Conservation (phyloP, 1,140 invertebrate species). For the Orussus abietinus region DNA sequence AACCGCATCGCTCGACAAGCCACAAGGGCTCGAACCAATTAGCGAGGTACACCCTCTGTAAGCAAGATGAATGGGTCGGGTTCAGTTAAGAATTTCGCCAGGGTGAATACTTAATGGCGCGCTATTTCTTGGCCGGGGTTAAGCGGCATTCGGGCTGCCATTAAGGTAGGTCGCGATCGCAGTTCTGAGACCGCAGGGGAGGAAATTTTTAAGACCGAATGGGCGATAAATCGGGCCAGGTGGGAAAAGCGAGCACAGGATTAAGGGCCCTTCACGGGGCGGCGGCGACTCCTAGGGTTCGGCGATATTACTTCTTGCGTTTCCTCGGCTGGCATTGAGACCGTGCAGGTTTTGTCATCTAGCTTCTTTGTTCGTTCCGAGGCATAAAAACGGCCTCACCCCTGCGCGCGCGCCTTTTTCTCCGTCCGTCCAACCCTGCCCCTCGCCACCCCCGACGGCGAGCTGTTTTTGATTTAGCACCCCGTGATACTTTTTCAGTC, state of each 20-base stretch:
- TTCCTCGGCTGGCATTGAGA: slow-evolving; percentile 33
- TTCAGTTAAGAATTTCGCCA: slow-evolving; percentile 25
- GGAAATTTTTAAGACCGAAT: no score
- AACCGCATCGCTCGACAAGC: no score
- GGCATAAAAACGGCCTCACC: slow-evolving; percentile 38
- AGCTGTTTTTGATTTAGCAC: slow-evolving; percentile 21
- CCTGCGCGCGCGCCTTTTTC: slow-evolving; percentile 11
- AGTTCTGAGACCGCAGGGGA: slow-evolving; percentile 12
- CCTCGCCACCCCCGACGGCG: slow-evolving; percentile 5
- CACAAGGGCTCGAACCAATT: slow-evolving; percentile 26
- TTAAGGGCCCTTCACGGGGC: neutral
- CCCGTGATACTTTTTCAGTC: no score
- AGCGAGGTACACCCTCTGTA: slow-evolving; percentile 14
- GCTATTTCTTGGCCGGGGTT: slow-evolving; percentile 13
- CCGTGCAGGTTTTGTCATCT: slow-evolving; percentile 41
- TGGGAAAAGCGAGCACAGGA: slow-evolving; percentile 5
- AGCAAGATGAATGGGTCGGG: slow-evolving; percentile 28
- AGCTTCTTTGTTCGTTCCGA: slow-evolving; percentile 40
- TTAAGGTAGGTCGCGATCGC: slow-evolving; percentile 10
- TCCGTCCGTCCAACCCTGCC: slow-evolving; percentile 26
- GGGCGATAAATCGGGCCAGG: no score
- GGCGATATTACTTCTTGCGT: slow-evolving; percentile 36
- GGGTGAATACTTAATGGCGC: slow-evolving; percentile 20
- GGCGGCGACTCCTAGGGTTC: no score
- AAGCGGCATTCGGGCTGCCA: slow-evolving; percentile 12